Conservation (phyloP, 2,888 invertebrate species). For the Synergus gifuensis region DNA sequence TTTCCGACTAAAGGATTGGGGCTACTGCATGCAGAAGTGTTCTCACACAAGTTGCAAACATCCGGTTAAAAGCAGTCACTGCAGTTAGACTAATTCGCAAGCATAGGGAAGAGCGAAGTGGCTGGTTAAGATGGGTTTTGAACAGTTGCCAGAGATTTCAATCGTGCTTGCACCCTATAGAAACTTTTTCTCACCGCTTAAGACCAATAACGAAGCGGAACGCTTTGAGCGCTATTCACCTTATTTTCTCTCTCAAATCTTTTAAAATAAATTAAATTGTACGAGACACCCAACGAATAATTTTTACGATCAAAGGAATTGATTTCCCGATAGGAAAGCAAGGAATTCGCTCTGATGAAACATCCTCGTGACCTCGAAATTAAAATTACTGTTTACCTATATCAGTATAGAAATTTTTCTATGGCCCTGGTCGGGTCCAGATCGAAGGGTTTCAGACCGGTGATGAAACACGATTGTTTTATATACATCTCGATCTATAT, state of each 20-base stretch:
- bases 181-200: slow-evolving; percentile 61
- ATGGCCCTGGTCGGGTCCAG: too few relatives aligned
- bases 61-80: slow-evolving; percentile 39
- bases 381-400: too few relatives aligned
- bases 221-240: neutral
- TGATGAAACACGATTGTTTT: too few relatives aligned
- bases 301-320: neutral
- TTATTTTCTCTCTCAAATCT: neutral
- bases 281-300: neutral
- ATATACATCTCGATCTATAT: too few relatives aligned
- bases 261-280: neutral
- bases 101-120: slow-evolving; percentile 43
- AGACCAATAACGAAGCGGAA: slow-evolving; percentile 56
- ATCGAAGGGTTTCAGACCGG: too few relatives aligned
- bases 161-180: slow-evolving; percentile 63
- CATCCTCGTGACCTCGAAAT: neutral
- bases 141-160: slow-evolving; percentile 73
- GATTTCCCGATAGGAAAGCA: neutral
- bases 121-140: slow-evolving; percentile 65
- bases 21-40: slow-evolving; percentile 93
- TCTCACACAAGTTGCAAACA: slow-evolving; percentile 9
- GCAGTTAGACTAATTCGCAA: slow-evolving; percentile 26
- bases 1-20: slow-evolving; percentile 93
- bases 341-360: neutral
- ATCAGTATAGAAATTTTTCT: too few relatives aligned